Base-by-base conservation (phyloP, 2,888 invertebrate species). In the Lithosia quadra region DNA sequence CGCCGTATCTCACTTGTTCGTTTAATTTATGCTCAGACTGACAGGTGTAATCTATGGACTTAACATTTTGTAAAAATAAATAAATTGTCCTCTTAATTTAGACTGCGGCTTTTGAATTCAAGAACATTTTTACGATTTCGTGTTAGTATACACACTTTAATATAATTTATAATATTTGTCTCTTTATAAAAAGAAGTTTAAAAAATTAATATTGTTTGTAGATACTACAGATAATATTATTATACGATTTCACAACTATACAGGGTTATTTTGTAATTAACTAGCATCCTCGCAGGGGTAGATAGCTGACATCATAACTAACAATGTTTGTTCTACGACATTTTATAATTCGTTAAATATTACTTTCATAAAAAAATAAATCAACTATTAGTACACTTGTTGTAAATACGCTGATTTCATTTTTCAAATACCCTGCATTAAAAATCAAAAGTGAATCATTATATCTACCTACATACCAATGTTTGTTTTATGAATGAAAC, bases 41-140 rank as follows among this genome's bases (percentile, higher is more conserved):
- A 73, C 76, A 73, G 71, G 43, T 76, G 55, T 71, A 71, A 69
- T 68, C 68, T 63, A 69, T 70, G 59, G 62, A 28, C 58, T 49
- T 5, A 0, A 65, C 33, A 66, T 66, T 69, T n/a, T 56, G 24
- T 18, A 58, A 5, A 66, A 76, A 63, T 53, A 70, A 61, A 43
- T 43, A 43, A 49, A 73, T 69, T 68, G 67, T 74, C 69, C 68
- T 67, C 60, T 78, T 57, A 49, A 53, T 55, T 60, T 66, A 55
- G 21, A 63, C n/a, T 60, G 22, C 39, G 9, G 18, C 18, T 39
- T 68, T 49, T 66, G 3, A 13, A 55, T 59, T 63, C 21, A 3
- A 22, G 10, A 18, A 10, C 4, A 22, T 49, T 67, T 56, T 61
- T 67, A 61, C 36, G 39, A 66, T 21, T 18, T 28, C 18, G 13